Evolutionary conservation across 2,888 invertebrate species (phyloP).

Genomic region (Anorthoa munda): DNA sequence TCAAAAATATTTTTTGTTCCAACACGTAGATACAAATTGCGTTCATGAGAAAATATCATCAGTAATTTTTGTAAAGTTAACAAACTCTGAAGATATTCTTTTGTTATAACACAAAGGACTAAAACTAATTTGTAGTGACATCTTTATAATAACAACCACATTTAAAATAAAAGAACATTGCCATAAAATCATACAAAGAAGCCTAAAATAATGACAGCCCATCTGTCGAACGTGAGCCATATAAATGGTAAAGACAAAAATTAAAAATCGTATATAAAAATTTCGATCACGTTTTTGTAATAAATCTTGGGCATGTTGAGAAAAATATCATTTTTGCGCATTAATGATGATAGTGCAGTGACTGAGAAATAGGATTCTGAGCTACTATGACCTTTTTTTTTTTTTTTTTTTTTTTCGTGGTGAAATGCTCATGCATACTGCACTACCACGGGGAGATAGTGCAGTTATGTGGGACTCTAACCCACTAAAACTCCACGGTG

Average conservation of each 20-base stretch:
- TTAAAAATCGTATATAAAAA: not conserved
- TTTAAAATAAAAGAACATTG: constrained; percentile 19
- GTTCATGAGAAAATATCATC: not conserved
- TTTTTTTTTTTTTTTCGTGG: too few species aligned
- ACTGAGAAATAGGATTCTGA: not conserved
- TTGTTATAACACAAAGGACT: constrained; percentile 7
- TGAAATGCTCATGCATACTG: too few species aligned
- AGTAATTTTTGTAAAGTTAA: not conserved
- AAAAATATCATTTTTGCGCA: not conserved
- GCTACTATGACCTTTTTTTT: too few species aligned
- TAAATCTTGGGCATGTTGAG: constrained; percentile 5
- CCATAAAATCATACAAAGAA: constrained; percentile 14
- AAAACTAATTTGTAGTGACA: constrained; percentile 9
- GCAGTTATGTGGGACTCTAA: too few species aligned
- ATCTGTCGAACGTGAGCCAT: constrained; percentile 13
- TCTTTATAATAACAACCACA: constrained; percentile 13
- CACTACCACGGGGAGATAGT: too few species aligned
- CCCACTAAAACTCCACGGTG: too few species aligned
- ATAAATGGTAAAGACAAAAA: constrained; percentile 14
- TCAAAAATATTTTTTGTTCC: not conserved
- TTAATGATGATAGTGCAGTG: not conserved
- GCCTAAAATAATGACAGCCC: constrained; percentile 12
- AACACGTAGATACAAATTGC: not conserved
- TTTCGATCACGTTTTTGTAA: constrained; percentile 25
- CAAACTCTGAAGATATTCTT: not conserved